Percentiles rank a stretch among this genome's conserved stretches.
Evolutionary conservation across 2,888 invertebrate species (phyloP).

Genomic region (Cryptocephalus moraei): DNA sequence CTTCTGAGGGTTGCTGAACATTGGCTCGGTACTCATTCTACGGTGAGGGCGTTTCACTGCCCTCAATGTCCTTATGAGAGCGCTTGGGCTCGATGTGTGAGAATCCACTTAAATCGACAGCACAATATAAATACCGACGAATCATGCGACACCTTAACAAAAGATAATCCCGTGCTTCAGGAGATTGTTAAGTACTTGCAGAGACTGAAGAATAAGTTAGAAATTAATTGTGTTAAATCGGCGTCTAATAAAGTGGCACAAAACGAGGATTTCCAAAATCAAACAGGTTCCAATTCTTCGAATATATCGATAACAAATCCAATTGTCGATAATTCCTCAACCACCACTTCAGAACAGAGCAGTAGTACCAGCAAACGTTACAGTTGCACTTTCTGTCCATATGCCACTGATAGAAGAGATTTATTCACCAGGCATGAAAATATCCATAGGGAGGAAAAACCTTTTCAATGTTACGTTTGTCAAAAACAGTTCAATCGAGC

Average conservation of each 20-base stretch:
- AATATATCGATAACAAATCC: conserved; percentile 14
- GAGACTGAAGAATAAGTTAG: conserved; percentile 54
- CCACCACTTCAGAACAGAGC: conserved; percentile 17
- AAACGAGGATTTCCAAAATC: conserved; percentile 18
- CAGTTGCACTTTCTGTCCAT: conserved; percentile 79
- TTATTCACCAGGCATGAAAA: conserved; percentile 87
- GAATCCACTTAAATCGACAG: conserved; percentile 61
- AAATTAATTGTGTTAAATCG: conserved; percentile 36
- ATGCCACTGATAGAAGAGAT: conserved; percentile 84
- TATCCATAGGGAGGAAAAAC: conserved; percentile 88
- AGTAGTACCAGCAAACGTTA: conserved; percentile 52
- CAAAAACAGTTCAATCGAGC: conserved; percentile 89
- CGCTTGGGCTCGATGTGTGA: conserved; percentile 65
- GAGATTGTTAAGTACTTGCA: conserved; percentile 64
- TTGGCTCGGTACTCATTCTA: conserved; percentile 66
- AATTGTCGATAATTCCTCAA: conserved; percentile 19
- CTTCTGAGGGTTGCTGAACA: conserved; percentile 64
- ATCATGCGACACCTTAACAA: conserved; percentile 45
- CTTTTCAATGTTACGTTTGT: conserved; percentile 88
- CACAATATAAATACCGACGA: conserved; percentile 58
- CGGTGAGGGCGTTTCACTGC: conserved; percentile 52
- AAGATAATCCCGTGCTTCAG: conserved; percentile 64
- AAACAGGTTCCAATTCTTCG: conserved; percentile 11
- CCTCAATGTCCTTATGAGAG: conserved; percentile 64
- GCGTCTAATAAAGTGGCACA: conserved; percentile 9